phyloP scores from a whole-genome alignment of 1,140 invertebrate species.

The Saccostrea glomerata region DNA sequence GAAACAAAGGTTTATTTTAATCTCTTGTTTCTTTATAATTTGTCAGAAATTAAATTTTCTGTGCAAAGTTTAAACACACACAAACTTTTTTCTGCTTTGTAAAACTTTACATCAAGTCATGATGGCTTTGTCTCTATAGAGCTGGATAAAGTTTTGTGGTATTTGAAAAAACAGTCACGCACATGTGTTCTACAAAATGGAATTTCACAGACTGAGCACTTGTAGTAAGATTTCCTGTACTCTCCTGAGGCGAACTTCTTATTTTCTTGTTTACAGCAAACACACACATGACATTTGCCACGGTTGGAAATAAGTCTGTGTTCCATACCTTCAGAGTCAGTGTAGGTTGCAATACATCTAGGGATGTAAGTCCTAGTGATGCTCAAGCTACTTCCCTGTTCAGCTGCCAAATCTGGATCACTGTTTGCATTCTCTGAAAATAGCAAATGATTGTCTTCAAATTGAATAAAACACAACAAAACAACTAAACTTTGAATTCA shows the following conservation, averaged over 20 bases:
- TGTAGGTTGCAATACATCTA: neutral
- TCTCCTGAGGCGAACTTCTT: slow-evolving; percentile 40
- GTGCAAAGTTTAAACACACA: too few species aligned
- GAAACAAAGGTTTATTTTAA: too few species aligned
- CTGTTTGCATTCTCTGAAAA: neutral
- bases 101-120: neutral
- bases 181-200: slow-evolving; percentile 45
- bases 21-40: too few species aligned
- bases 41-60: too few species aligned
- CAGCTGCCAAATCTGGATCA: neutral
- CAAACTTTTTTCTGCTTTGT: too few species aligned
- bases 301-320: neutral
- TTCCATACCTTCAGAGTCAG: neutral
- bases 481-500: too few species aligned
- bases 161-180: slow-evolving; percentile 47
- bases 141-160: slow-evolving; percentile 16
- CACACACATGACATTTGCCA: slow-evolving; percentile 7
- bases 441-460: neutral
- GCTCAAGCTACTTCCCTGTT: too few species aligned
- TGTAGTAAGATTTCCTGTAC: slow-evolving; percentile 51
- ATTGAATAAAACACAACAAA: neutral
- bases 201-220: slow-evolving; percentile 48
- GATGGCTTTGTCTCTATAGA: neutral
- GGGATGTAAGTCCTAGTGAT: neutral
- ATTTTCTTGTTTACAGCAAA: neutral